Conservation (phyloP, 2,888 invertebrate species). For the Andrena trimmerana region DNA sequence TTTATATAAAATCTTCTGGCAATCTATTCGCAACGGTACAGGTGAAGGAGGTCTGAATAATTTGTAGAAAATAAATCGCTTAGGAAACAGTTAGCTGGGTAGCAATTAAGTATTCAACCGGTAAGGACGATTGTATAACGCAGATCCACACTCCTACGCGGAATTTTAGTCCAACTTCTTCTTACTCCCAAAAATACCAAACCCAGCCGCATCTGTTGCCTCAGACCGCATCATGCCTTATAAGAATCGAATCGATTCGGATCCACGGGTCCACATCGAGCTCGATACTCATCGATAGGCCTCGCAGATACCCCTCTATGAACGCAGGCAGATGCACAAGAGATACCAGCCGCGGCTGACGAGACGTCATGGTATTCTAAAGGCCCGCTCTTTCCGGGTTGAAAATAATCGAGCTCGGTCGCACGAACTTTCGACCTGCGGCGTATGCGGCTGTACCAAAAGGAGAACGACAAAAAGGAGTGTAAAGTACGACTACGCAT, state of each 20-base stretch:
- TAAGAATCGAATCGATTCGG: not conserved
- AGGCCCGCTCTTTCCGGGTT: conserved; percentile 79
- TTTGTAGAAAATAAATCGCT: not conserved
- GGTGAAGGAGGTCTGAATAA: not conserved
- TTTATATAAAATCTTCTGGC: conserved; percentile 2
- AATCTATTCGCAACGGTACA: conserved; percentile 13
- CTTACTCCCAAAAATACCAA: not conserved
- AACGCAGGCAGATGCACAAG: conserved; percentile 32
- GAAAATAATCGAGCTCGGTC: conserved; percentile 81
- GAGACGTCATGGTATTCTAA: conserved; percentile 75
- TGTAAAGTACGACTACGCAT: conserved; percentile 63
- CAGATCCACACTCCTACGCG: too few species aligned
- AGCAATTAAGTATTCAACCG: too few species aligned
- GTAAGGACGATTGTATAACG: too few species aligned
- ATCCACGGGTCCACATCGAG: not conserved
- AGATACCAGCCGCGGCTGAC: conserved; percentile 36
- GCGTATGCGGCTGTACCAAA: conserved; percentile 80
- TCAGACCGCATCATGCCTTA: not conserved
- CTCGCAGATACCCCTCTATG: conserved; percentile 10
- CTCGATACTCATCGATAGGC: conserved; percentile 6
- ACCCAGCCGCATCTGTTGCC: not conserved
- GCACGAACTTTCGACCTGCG: conserved; percentile 82
- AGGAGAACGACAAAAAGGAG: conserved; percentile 67
- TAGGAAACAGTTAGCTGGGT: not conserved
- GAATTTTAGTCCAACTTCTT: too few species aligned